These are phyloP conservation scores for Eupithecia subfuscata DNA, from an alignment of 2,888 invertebrate species.

Conservation along the genomic window DNA sequence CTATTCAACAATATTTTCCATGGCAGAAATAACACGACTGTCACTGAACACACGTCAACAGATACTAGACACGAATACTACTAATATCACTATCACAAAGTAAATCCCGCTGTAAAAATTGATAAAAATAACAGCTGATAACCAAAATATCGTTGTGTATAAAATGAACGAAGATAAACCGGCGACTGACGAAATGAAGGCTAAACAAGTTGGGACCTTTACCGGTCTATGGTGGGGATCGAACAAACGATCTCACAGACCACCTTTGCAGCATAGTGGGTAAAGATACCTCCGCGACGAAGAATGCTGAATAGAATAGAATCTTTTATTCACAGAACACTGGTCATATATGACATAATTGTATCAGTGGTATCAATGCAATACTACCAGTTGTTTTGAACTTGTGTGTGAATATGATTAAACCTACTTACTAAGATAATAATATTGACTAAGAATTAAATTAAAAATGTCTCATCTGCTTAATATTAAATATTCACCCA, in stretches of 20 bases:
- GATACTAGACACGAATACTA: background rate
- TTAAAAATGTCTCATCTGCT: too few relatives aligned
- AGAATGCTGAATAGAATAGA: background rate
- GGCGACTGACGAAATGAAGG: background rate
- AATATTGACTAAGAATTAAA: too few relatives aligned
- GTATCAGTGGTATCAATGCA: too few relatives aligned
- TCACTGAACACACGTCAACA: background rate
- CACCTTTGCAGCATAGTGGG: background rate
- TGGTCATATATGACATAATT: too few relatives aligned
- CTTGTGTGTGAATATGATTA: too few relatives aligned
- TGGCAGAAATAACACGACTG: conserved; percentile 17
- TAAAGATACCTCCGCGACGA: background rate
- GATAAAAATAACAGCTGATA: conserved; percentile 2
- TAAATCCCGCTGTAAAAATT: too few relatives aligned
- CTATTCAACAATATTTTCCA: conserved; percentile 19
- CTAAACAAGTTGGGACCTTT: background rate
- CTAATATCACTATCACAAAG: background rate
- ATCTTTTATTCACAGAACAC: too few relatives aligned
- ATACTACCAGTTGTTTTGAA: too few relatives aligned
- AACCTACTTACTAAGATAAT: too few relatives aligned
- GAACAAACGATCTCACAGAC: background rate
- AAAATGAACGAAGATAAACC: background rate
- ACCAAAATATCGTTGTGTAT: background rate
- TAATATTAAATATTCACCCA: too few relatives aligned
- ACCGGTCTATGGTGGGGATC: background rate